These are phyloP conservation scores for Psammodynastes pulverulentus DNA, from an alignment of 2,113 vertebrate species.

Conservation along the genomic window DNA sequence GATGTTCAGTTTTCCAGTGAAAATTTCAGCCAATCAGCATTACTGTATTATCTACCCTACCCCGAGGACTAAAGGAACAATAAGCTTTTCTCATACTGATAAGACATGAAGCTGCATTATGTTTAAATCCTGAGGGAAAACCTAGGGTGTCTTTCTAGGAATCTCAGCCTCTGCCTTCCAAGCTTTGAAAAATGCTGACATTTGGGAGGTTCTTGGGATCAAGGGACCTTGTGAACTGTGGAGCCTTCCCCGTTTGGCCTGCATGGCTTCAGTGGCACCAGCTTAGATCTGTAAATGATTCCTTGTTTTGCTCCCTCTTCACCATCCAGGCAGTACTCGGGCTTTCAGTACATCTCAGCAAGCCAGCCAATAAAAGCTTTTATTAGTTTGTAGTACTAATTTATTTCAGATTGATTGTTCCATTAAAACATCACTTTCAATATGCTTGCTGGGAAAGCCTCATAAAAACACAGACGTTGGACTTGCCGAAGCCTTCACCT, in stretches of 20 bases:
- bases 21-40: neutral
- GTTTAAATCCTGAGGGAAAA: neutral
- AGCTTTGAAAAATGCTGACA: neutral
- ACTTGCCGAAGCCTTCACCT: neutral
- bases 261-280: neutral
- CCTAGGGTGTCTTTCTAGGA: neutral
- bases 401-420: slow-evolving; percentile 39
- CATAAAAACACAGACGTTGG: slow-evolving; percentile 6
- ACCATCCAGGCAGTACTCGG: neutral
- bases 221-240: neutral
- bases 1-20: neutral
- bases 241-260: neutral
- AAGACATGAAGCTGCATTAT: neutral
- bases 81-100: neutral
- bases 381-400: slow-evolving; percentile 38
- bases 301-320: neutral
- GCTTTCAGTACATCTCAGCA: slow-evolving; percentile 8
- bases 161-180: neutral
- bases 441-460: slow-evolving; percentile 21
- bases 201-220: neutral
- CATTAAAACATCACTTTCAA: slow-evolving; percentile 34
- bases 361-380: slow-evolving; percentile 28
- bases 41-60: neutral
- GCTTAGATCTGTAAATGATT: neutral
- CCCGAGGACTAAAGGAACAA: neutral